These are phyloP conservation scores for Sparus aurata DNA, from an alignment of 2,797 vertebrate genomes.

Conservation along the genomic window DNA sequence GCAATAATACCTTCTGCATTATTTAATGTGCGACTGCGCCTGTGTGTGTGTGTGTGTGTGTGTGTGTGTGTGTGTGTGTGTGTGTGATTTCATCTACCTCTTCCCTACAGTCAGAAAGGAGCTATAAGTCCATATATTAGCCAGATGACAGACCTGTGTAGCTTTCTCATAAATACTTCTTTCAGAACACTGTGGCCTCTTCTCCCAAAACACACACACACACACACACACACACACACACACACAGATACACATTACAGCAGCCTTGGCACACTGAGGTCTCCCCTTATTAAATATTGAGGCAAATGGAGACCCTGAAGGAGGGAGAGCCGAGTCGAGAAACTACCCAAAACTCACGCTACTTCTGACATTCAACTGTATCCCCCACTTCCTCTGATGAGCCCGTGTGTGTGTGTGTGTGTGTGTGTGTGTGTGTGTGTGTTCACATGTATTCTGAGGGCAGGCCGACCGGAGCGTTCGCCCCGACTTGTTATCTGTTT, in stretches of 20 bases:
- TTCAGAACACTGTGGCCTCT: slow-evolving; percentile 43
- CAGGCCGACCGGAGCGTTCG: not conserved
- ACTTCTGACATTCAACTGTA: slow-evolving; percentile 19
- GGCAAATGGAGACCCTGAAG: slow-evolving; percentile 56
- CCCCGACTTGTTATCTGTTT: not conserved
- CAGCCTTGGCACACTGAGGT: slow-evolving; percentile 26
- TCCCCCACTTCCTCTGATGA: slow-evolving; percentile 5
- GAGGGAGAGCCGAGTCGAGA: slow-evolving; percentile 39
- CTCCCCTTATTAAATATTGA: slow-evolving; percentile 74
- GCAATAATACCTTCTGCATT: slow-evolving; percentile 76
- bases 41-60: slow-evolving; percentile 13
- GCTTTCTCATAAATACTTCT: slow-evolving; percentile 72
- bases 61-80: slow-evolving; percentile 14
- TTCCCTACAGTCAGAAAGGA: slow-evolving; percentile 27
- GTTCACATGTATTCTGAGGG: not conserved
- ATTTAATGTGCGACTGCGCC: slow-evolving; percentile 64
- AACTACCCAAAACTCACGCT: slow-evolving; percentile 22
- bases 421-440: not conserved
- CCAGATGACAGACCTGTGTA: slow-evolving; percentile 54
- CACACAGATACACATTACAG: slow-evolving; percentile 17
- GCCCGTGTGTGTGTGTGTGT: not conserved
- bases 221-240: slow-evolving; percentile 8
- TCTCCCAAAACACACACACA: slow-evolving; percentile 19
- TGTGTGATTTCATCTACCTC: slow-evolving; percentile 30
- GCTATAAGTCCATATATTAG: slow-evolving; percentile 62